Conservation (phyloP, 2,113 vertebrate species). For the Polyodon spathula region DNA sequence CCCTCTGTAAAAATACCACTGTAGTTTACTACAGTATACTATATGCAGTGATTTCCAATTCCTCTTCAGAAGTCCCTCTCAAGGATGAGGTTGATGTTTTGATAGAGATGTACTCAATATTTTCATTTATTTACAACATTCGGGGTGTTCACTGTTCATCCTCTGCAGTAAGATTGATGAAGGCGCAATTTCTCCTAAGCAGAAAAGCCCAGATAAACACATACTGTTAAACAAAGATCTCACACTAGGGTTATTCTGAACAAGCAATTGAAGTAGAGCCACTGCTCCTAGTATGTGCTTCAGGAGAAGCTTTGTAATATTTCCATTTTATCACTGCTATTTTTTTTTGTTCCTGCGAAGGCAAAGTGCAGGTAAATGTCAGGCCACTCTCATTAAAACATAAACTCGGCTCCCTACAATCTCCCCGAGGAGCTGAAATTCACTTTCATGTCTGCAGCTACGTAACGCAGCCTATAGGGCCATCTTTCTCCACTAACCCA, state of each 20-base stretch:
- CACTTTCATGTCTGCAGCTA: background rate
- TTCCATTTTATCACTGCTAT: constrained; percentile 16
- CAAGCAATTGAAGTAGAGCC: constrained; percentile 14
- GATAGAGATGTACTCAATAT: no score
- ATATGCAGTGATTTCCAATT: no score
- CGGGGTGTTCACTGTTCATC: background rate
- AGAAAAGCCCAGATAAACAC: constrained; percentile 9
- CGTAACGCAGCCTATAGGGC: background rate
- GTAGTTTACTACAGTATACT: no score
- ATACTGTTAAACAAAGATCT: constrained; percentile 15
- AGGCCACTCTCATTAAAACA: constrained; percentile 21
- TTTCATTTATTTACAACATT: no score
- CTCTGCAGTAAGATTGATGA: background rate
- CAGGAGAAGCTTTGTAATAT: constrained; percentile 7
- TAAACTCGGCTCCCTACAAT: background rate
- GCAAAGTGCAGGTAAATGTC: constrained; percentile 25
- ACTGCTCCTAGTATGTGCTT: constrained; percentile 5
- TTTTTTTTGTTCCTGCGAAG: constrained; percentile 12
- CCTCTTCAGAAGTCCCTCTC: no score
- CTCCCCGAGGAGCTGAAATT: constrained; percentile 7
- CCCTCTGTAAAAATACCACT: background rate
- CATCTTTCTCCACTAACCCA: constrained; percentile 4
- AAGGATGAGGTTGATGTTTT: no score
- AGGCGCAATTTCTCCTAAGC: background rate
- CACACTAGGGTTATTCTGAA: constrained; percentile 11